phyloP scores from a whole-genome alignment of 2,797 vertebrate species.

The Sardinella longiceps region DNA sequence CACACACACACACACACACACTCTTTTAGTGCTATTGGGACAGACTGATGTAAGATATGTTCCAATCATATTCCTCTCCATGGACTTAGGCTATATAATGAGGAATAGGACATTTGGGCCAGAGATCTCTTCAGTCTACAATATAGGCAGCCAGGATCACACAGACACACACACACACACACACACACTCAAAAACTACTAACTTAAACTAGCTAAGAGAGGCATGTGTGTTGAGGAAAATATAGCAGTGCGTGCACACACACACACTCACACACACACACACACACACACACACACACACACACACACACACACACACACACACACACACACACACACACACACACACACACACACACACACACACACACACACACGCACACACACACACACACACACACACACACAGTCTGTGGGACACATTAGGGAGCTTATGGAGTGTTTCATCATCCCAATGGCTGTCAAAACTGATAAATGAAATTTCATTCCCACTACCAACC shows the following conservation, averaged over 20 bases:
- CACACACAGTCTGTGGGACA: not conserved
- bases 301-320: too few relatives aligned
- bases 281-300: too few relatives aligned
- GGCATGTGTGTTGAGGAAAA: not conserved
- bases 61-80: not conserved
- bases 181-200: not conserved
- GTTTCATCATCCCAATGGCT: not conserved
- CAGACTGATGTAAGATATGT: not conserved
- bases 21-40: not conserved
- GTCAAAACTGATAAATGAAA: constrained; percentile 7
- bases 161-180: not conserved
- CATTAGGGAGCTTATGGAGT: not conserved
- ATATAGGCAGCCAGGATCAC: not conserved
- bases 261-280: too few relatives aligned
- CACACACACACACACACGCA: too few relatives aligned
- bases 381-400: too few relatives aligned
- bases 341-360: too few relatives aligned
- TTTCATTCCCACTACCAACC: not conserved
- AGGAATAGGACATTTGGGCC: not conserved
- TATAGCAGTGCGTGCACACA: not conserved
- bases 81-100: not conserved
- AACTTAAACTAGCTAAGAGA: not conserved
- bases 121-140: not conserved
- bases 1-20: too few relatives aligned
- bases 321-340: too few relatives aligned